Conservation (phyloP, 1,140 invertebrate genomes). For the Camponotus pennsylvanicus region DNA sequence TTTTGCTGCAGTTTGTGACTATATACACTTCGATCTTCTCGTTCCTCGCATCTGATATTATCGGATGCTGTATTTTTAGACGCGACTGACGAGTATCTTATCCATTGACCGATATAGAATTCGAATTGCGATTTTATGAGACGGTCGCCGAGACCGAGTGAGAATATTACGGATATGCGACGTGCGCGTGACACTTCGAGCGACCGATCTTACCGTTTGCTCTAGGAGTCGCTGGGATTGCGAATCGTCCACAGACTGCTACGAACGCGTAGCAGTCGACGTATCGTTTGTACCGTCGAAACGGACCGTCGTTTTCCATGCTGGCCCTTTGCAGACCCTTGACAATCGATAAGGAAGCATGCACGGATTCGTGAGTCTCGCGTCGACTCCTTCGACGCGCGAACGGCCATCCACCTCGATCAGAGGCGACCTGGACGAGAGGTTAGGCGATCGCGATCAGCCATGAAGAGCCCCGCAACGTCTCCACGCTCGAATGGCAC, state of each 20-base stretch:
- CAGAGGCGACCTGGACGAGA: conserved; percentile 24
- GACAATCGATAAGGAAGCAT: conserved; percentile 50
- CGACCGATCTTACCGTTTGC: background rate
- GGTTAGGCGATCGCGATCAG: conserved; percentile 22
- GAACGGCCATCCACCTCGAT: background rate
- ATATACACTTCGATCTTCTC: background rate
- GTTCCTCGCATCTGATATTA: background rate
- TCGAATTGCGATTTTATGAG: conserved; percentile 10
- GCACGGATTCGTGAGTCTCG: conserved; percentile 5
- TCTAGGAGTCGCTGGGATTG: background rate
- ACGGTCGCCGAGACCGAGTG: background rate
- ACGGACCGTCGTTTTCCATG: background rate
- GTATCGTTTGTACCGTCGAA: background rate
- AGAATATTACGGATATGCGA: background rate
- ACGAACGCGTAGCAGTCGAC: background rate
- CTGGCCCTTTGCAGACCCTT: background rate
- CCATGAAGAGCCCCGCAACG: conserved; percentile 45
- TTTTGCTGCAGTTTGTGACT: background rate
- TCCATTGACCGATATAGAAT: background rate
- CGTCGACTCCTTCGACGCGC: conserved; percentile 12
- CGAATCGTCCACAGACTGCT: background rate
- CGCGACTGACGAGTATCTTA: background rate
- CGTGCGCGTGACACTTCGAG: background rate
- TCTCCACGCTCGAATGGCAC: conserved; percentile 34
- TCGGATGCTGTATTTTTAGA: conserved; percentile 28